Evolutionary conservation across 2,113 vertebrate species (phyloP).

Genomic region (Phalacrocorax carbo): DNA sequence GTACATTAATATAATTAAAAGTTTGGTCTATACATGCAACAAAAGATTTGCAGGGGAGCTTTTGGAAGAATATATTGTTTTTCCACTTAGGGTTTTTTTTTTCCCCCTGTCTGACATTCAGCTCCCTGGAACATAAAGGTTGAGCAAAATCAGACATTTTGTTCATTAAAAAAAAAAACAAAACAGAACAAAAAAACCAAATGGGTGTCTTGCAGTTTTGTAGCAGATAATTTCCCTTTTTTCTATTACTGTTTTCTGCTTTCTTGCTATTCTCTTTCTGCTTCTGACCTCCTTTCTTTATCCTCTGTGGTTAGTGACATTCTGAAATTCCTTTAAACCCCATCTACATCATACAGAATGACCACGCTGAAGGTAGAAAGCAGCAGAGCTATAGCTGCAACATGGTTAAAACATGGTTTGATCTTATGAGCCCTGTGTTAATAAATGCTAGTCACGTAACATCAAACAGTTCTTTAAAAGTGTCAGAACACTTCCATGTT

Average conservation of each 20-base stretch:
- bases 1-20: background rate
- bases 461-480: background rate
- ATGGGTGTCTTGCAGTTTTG: background rate
- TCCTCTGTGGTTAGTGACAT: background rate
- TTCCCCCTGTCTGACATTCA: rapidly evolving
- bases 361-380: background rate
- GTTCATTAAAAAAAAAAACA: background rate
- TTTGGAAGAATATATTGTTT: background rate
- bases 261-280: background rate
- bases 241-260: background rate
- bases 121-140: background rate
- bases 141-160: background rate
- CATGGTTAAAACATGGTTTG: background rate
- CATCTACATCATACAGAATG: background rate
- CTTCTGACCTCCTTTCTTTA: background rate
- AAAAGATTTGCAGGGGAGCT: background rate
- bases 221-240: background rate
- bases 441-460: background rate
- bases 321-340: background rate
- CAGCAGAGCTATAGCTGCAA: background rate
- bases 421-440: background rate
- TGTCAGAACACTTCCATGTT: background rate
- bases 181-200: background rate
- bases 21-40: background rate
- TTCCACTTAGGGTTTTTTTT: background rate